Evolutionary conservation across 1,140 invertebrate species (phyloP).

Genomic region (Drosophila orena): DNA sequence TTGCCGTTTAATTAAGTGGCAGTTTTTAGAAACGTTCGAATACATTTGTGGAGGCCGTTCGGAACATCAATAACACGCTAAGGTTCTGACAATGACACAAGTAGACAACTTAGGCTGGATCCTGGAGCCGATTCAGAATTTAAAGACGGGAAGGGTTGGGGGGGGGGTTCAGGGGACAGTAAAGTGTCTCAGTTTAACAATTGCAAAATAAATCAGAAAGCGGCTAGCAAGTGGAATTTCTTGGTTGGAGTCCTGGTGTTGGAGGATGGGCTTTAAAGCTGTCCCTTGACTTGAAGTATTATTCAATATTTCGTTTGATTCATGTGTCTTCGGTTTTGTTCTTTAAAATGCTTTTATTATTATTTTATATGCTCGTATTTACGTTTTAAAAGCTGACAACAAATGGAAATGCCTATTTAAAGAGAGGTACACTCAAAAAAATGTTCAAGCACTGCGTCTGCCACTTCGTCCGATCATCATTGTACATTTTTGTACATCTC

Average conservation of each 20-base stretch:
- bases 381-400: constrained; percentile 81
- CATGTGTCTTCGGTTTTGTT: constrained; percentile 32
- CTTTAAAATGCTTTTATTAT: constrained; percentile 68
- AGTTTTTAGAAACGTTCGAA: constrained; percentile 62
- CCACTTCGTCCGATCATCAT: constrained; percentile 35
- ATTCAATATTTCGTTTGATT: constrained; percentile 28
- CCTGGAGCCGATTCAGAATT: constrained; percentile 24
- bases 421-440: constrained; percentile 77
- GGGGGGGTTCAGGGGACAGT: neutral
- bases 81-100: constrained; percentile 32
- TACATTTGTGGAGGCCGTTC: constrained; percentile 60
- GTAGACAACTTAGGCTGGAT: constrained; percentile 29
- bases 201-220: constrained; percentile 75
- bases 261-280: constrained; percentile 33
- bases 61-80: constrained; percentile 63
- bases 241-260: constrained; percentile 6
- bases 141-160: neutral
- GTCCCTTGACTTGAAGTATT: constrained; percentile 29
- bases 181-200: constrained; percentile 72
- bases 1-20: constrained; percentile 37
- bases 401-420: constrained; percentile 78
- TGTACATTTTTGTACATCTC: constrained; percentile 46
- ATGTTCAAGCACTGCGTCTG: constrained; percentile 43
- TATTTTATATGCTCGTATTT: constrained; percentile 68
- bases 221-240: constrained; percentile 17